Evolutionary conservation across 2,888 invertebrate species (phyloP), one percentile per base, ranked within the genome.

Genomic region (Pachydiplax longipennis): DNA sequence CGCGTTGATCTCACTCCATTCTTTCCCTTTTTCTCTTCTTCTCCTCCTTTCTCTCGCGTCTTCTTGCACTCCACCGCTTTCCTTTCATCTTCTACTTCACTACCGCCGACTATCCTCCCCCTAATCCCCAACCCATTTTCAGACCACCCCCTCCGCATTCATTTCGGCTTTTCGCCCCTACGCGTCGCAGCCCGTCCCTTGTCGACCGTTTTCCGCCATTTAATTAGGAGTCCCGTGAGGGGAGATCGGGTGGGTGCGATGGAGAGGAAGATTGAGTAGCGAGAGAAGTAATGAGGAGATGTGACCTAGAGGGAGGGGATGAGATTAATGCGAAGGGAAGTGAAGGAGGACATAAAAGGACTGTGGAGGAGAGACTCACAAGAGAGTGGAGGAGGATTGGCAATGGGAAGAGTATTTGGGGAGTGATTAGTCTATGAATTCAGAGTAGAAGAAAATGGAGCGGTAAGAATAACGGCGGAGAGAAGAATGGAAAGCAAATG

Each of bases 21-120:
- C 61, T 35, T 37, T 83, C 18, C 58, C 37, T 48, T 12, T 48
- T 31, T 12, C 13, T 18, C 48, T 4, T 53, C 12, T n/a, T 53
- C 3, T 12, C 48, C 31, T 0, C 48, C 3, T 15, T 6, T 48
- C 37, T 40, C 35, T 31, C 15, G 3, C 48, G 82, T 25, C 81
- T 35, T n/a, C 37, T 40, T 40, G 22, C 37, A 44, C 37, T 37
- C 31, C n/a, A 3, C 18, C 37, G 81, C 3, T 83, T 83, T 37
- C 90, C 37, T 31, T 58, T 58, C 61, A 22, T 58, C 90, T 37
- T 65, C 82, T 44, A 25, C 31, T n/a, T 92, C 92, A 92, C 92
- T 92, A 91, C 91, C 92, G 92, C 92, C 92, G 92, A 92, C 92
- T 92, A 91, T 92, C 91, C 92, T 93, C 91, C 61, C 65, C 90